Percentiles rank a stretch among this genome's conserved stretches.
These are phyloP conservation scores for Gnathonemus longibarbis DNA, from an alignment of 2,113 vertebrate genomes.

Conservation along the genomic window DNA sequence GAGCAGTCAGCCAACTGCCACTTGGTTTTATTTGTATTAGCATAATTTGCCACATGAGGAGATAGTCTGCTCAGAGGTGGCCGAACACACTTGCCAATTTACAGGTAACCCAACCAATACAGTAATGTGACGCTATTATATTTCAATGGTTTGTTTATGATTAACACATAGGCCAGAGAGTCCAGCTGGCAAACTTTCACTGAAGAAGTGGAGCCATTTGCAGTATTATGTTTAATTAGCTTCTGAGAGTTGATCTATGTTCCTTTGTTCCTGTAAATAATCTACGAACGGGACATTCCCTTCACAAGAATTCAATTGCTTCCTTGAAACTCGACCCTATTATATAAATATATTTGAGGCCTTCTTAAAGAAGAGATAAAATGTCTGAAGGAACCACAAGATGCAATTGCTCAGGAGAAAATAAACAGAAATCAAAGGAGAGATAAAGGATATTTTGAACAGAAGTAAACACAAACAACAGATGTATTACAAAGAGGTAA, in stretches of 20 bases:
- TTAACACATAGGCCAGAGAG: not conserved
- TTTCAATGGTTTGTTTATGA: conserved; percentile 5
- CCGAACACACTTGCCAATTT: not conserved
- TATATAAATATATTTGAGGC: conserved; percentile 14
- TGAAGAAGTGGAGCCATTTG: not conserved
- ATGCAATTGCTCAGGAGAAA: not conserved
- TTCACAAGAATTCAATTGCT: not conserved
- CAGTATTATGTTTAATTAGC: not conserved
- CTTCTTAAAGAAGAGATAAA: not conserved
- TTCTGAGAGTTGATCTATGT: not conserved
- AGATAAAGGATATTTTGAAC: not conserved
- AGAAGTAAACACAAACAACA: not conserved
- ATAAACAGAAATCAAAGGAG: not conserved
- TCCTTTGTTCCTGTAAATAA: conserved; percentile 17
- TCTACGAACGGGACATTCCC: not conserved
- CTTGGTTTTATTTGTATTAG: not conserved
- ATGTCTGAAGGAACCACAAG: not conserved
- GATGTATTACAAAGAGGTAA: not conserved
- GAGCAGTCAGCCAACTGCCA: not conserved
- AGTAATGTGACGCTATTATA: conserved; percentile 1
- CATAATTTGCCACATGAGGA: not conserved
- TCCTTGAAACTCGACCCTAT: conserved; percentile 11
- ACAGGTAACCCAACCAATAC: conserved; percentile 13
- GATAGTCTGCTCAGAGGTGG: conserved; percentile 8
- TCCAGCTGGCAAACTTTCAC: conserved; percentile 13